Evolutionary conservation across 2,113 vertebrate genomes (phyloP), one percentile per base, ranked within the genome.

Genomic region (Shinisaurus crocodilurus): DNA sequence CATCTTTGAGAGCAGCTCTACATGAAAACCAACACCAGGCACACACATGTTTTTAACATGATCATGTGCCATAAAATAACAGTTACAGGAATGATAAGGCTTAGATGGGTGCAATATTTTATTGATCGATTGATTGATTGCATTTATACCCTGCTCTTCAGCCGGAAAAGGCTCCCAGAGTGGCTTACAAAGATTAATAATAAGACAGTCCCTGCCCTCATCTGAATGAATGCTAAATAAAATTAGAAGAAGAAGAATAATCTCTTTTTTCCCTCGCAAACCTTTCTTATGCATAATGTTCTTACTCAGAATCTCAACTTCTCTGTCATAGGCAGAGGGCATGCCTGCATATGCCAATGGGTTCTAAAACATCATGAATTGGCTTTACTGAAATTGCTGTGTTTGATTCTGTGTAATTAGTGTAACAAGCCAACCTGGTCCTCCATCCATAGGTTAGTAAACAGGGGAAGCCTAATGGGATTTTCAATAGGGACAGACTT

Each of bases 401-500:
- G 6, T 25, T 65, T 20, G 34, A 13, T 82, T 67, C 6, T 87
- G 43, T 83, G 54, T 91, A 76, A 90, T 54, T 91, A 75, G 87
- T 75, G 67, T 70, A 79, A 67, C 27, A 81, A 32, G 34, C n/a
- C 37, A 81, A 32, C 79, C 6, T 27, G 65, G 16, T 40, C 77
- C 43, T 87, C 40, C 20, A 6, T 57, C 8, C 40, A 63, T 32
- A 77, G 70, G 23, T 88, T 67, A 88, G 60, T 88, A 50, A 83
- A 84, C 20, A 91, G n/a, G 60, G 3, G 48, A 54, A 88, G 12
- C 29, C 18, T 77, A 84, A 77, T 84, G 45, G 72, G 69, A 48
- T 82, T 74, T 87, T 77, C n/a, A 13, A 72, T 34, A 67, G 25
- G 43, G 70, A 32, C 79, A 75, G 20, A 67, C 74, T 69, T 84